These are phyloP conservation scores for Lates japonicus DNA, from an alignment of 2,797 vertebrate genomes.

Conservation along the genomic window DNA sequence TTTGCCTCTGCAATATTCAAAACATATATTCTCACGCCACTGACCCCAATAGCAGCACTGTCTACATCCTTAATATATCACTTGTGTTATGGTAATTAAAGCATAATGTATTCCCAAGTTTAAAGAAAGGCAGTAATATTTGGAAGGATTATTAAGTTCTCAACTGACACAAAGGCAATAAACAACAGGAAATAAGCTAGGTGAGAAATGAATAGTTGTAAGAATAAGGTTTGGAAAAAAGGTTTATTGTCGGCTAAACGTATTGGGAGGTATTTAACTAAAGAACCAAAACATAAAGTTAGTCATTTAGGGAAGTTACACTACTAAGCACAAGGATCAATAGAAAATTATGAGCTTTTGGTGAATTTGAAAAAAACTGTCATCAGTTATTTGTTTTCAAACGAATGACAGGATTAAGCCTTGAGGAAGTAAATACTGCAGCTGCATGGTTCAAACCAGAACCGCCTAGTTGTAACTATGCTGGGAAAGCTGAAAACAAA, in stretches of 20 bases:
- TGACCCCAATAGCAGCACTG: not conserved
- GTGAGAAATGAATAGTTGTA: not conserved
- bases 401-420: constrained; percentile 14
- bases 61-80: not conserved
- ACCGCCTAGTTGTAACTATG: constrained; percentile 23
- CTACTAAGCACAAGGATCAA: not conserved
- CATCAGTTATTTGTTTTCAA: constrained; percentile 7
- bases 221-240: constrained; percentile 22
- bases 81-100: not conserved
- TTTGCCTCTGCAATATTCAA: constrained; percentile 88
- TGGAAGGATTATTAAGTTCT: constrained; percentile 5
- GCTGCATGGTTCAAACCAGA: constrained; percentile 25
- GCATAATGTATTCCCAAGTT: not conserved
- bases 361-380: not conserved
- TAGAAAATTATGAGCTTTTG: constrained; percentile 18
- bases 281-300: constrained; percentile 18
- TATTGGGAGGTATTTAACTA: not conserved
- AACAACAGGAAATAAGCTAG: constrained; percentile 13
- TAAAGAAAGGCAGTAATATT: not conserved
- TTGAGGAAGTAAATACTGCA: constrained; percentile 21
- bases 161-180: constrained; percentile 17
- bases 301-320: not conserved
- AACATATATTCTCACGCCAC: constrained; percentile 43
- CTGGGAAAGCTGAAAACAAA: constrained; percentile 14
- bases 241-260: constrained; percentile 8